Base-by-base conservation (phyloP, 2,888 invertebrate genomes). In the Heteromyza rotundicornis region DNA sequence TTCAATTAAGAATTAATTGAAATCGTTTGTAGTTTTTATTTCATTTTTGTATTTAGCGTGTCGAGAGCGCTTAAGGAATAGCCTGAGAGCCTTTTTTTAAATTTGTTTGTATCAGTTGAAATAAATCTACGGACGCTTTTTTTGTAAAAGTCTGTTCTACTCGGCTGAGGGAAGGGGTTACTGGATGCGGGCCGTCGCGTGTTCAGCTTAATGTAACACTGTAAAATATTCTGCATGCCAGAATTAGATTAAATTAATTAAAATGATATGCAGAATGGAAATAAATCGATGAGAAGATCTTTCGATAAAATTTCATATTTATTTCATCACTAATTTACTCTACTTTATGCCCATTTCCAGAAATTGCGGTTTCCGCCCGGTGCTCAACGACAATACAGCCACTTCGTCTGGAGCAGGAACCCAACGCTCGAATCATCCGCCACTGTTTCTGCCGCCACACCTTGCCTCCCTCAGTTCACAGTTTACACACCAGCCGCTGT, bases 371-470 rank as follows among this genome's bases (percentile, higher is more conserved):
- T 87, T 88, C 78, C 80, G 88, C 64, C 87, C 89, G 14, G 86
- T 88, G 24, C 79, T 88, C 65, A 88, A 88, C 66, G 85, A 85
- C 16, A 86, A 85, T 65, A 70, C 70, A 58, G 75, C 72, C 16
- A 10, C 8, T 7, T 2, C 47, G 2, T 47, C 47, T 2, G 72
- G 68, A 58, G 62, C 71, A 32, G 76, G 73, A 20, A 70, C 75
- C 58, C 84, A 86, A 71, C 80, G 86, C 76, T 80, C 86, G 79
- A 86, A 86, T 62, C 91, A 92, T 62, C 90, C 92, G 61, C 92
- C 93, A 14, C 85, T 94, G 63, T 94, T 94, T 85, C 89, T 94
- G 79, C 92, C 93, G 56, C 92, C 93, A 14, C 93, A 93, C 82
- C 85, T 94, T 75, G 89, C 87, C 47, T 89, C 90, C 1, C 85